A percentile compares a stretch with the other conserved stretches of the same genome.
phyloP scores from a whole-genome alignment of 2,113 vertebrate genomes.

The Aphelocoma coerulescens region DNA sequence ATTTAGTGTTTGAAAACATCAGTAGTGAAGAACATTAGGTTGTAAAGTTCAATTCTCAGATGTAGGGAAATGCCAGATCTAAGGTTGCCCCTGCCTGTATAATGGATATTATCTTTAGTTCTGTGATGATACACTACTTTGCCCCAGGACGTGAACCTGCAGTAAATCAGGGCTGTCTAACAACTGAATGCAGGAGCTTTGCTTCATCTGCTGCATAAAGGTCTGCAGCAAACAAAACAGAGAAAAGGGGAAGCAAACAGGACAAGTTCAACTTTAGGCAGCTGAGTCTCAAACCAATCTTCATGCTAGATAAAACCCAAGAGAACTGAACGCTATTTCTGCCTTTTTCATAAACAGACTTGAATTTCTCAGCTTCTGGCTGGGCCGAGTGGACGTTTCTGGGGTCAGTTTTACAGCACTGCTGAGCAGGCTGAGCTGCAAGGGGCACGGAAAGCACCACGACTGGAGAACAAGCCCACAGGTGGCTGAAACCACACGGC shows the following conservation, averaged over 20 bases:
- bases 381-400: background rate
- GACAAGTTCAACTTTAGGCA: background rate
- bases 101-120: background rate
- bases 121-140: background rate
- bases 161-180: background rate
- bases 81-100: background rate
- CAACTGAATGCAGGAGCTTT: background rate
- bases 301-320: background rate
- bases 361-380: background rate
- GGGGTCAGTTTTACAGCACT: background rate
- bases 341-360: background rate
- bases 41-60: background rate
- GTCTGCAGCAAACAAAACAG: background rate
- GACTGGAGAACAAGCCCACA: background rate
- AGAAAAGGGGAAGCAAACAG: background rate
- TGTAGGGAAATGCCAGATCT: background rate
- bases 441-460: fast-evolving
- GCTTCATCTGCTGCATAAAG: background rate
- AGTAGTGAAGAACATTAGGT: background rate
- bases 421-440: background rate
- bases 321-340: background rate
- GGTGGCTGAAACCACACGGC: background rate
- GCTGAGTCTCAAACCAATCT: background rate
- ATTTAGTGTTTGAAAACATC: background rate
- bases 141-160: background rate